Evolutionary conservation across 2,888 invertebrate genomes (phyloP), one percentile per base, ranked within the genome.

Genomic region (Acronicta alni): DNA sequence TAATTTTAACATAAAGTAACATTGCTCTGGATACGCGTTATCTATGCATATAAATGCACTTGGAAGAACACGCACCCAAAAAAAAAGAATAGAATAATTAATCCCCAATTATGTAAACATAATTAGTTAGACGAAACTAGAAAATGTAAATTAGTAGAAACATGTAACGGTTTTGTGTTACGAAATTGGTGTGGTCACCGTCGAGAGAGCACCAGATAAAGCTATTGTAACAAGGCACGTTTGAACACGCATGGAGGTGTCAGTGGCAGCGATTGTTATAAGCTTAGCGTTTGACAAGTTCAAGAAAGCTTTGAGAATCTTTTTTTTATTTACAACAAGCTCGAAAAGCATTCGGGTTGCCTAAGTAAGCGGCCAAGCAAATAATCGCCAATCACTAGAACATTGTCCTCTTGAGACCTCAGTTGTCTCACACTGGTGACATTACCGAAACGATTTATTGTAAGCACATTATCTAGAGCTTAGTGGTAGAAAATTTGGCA

Each of bases 81-180:
- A 46, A 49, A 66, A 65, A 58, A 63, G 35, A 57, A 30, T 44
- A 5, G 63, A 63, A 66, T 72, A 77, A 72, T 68, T 64, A 72
- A 64, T 73, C 58, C 39, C 39, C 65, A 72, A 77, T 73, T 71
- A 75, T 73, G 67, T 75, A 55, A 72, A 75, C 73, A 77, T 66
- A 77, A 77, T 77, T 71, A 72, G 58, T 58, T 57, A 51, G 49
- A 58, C 47, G n/a, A 56, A 68, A 68, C 64, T 68, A 67, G 63
- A 58, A 67, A 57, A 74, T 67, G 64, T 63, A 70, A 79, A 79
- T 55, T 37, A 60, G 68, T 65, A 26, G 69, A 51, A 64, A 64
- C 60, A 58, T 32, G 56, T 74, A 78, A 78, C 78, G 70, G 79
- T 72, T 39, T 30, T 57, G 26, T 62, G 58, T 65, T 68, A 77